Base-by-base conservation (phyloP, 2,113 vertebrate species). In the Chaetura pelagica region DNA sequence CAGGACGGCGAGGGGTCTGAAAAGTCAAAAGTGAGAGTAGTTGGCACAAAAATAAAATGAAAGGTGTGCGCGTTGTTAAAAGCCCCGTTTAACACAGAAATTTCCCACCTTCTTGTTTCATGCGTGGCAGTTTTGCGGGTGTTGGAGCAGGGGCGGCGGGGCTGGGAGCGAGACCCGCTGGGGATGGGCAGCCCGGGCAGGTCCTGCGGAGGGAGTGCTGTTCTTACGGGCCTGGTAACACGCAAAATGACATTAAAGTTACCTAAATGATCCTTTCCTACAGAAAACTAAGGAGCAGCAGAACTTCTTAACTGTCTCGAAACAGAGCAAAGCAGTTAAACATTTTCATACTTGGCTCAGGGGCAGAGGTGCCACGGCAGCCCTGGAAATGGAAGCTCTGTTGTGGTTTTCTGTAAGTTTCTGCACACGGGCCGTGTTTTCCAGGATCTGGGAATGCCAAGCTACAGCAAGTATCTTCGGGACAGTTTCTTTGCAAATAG, bases 31-130 rank as follows among this genome's bases (percentile, higher is more conserved):
- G 27, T 6, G 40, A 4, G 2, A 1, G 54, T 8, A 20, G 34
- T 8, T 46, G 26, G 14, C 62, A 32, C 12, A 40, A 9, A 40
- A 3, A 8, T 19, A 8, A n/a, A n/a, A n/a, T n/a, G n/a, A 23
- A 27, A 48, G 10, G 13, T 15, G 0, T 11, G 1, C 35, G 27
- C 2, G 6, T 44, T 51, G 23, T n/a, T 13, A 18, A 48, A 44
- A 40, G 27, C 4, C 7, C 20, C 9, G 15, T 40, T 73, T 27
- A 12, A 42, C 51, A 26, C 40, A 40, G 59, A 62, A 15, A 14
- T 11, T 68, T 15, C n/a, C 13, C 7, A 0, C 12, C 1, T 63
- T 68, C 7, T 17, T 54, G 0, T 6, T 40, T 34, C 75, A 44
- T 22, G 4, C n/a, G 8, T 3, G 19, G 27, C 61, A 30, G 4